phyloP scores from a whole-genome alignment of 1,140 invertebrate species.

The Trichoplusia ni region DNA sequence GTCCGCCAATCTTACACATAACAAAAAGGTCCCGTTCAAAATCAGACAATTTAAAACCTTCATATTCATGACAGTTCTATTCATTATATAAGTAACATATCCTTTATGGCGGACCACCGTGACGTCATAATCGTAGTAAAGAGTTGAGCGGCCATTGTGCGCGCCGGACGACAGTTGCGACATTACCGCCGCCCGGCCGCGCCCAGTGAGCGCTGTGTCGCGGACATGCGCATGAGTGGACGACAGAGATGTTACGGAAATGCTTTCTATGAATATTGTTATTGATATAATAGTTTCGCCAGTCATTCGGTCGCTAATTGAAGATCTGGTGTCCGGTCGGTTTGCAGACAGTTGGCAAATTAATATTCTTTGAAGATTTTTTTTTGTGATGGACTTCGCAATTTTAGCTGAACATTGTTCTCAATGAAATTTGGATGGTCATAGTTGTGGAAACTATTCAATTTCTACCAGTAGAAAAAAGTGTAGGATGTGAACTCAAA shows the following conservation, averaged over 20 bases:
- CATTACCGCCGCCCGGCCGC: slow-evolving; percentile 14
- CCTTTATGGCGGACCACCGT: not conserved
- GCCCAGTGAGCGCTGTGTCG: not conserved
- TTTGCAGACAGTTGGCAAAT: not conserved
- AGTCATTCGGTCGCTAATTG: not conserved
- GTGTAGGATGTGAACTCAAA: too few species aligned
- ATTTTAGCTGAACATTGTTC: too few species aligned
- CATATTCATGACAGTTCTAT: not conserved
- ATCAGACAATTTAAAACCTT: not conserved
- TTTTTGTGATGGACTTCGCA: too few species aligned
- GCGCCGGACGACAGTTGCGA: slow-evolving; percentile 21
- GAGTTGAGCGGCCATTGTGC: slow-evolving; percentile 3
- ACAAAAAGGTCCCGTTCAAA: too few species aligned
- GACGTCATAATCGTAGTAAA: slow-evolving; percentile 24
- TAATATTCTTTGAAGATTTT: too few species aligned
- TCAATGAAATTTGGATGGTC: too few species aligned
- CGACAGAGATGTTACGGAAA: slow-evolving; percentile 8
- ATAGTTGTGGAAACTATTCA: too few species aligned
- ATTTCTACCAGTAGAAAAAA: too few species aligned
- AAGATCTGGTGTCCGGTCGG: not conserved
- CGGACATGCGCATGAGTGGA: slow-evolving; percentile 14
- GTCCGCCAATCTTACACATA: too few species aligned
- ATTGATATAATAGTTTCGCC: slow-evolving; percentile 11
- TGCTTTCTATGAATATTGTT: slow-evolving; percentile 14
- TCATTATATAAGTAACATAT: not conserved